phyloP scores from a whole-genome alignment of 2,888 invertebrate genomes.

The Nowickia ferox region DNA sequence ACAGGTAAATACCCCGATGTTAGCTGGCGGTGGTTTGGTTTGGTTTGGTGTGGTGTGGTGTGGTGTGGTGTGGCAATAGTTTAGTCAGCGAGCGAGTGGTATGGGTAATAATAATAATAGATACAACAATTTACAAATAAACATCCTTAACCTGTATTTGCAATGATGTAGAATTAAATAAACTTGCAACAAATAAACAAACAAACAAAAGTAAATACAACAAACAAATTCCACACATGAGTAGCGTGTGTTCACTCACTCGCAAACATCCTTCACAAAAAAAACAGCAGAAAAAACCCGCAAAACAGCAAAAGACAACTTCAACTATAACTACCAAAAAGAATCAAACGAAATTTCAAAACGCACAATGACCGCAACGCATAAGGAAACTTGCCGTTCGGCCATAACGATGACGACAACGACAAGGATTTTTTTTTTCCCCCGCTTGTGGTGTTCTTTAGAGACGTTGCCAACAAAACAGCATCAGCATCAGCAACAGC shows the following conservation, averaged over 20 bases:
- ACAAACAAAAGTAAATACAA: constrained; percentile 42
- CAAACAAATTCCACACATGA: constrained; percentile 43
- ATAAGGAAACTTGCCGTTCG: constrained; percentile 71
- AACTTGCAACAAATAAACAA: constrained; percentile 66
- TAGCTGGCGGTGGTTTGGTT: constrained; percentile 16
- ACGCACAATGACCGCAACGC: constrained; percentile 70
- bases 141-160: constrained; percentile 70
- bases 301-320: constrained; percentile 3
- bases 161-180: constrained; percentile 69
- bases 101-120: constrained; percentile 60
- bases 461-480: constrained; percentile 25
- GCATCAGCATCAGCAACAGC: constrained; percentile 12
- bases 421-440: constrained; percentile 1
- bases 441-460: constrained; percentile 54
- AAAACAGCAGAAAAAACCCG: not conserved
- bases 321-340: constrained; percentile 23
- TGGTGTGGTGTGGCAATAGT: not conserved
- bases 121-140: constrained; percentile 62
- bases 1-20: not conserved
- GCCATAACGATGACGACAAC: constrained; percentile 23
- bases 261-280: constrained; percentile 4
- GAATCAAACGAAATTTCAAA: constrained; percentile 31
- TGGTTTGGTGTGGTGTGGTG: not conserved
- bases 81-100: constrained; percentile 10
- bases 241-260: constrained; percentile 22